These are phyloP conservation scores for Triplophysa rosa DNA, from an alignment of 2,113 vertebrate genomes.

Conservation along the genomic window DNA sequence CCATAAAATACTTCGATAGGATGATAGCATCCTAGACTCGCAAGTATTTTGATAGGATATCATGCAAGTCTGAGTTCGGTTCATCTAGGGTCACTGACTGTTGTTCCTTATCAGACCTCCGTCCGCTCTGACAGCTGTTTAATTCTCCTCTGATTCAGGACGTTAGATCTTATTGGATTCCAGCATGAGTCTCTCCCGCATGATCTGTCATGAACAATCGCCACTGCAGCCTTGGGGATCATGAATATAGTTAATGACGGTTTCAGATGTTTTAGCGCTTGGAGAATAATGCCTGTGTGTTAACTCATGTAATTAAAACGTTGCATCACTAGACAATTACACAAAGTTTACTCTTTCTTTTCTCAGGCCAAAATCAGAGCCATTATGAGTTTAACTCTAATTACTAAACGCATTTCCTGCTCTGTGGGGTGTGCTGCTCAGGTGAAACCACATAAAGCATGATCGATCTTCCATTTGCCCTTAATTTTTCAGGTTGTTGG, in stretches of 20 bases:
- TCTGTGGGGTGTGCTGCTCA: slow-evolving; percentile 63
- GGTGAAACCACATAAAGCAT: slow-evolving; percentile 68
- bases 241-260: slow-evolving; percentile 70
- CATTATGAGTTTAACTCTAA: slow-evolving; percentile 69
- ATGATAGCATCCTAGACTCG: slow-evolving; percentile 7
- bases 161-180: slow-evolving; percentile 39
- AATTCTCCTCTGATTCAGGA: slow-evolving; percentile 43
- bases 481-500: slow-evolving; percentile 57
- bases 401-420: slow-evolving; percentile 71
- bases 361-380: slow-evolving; percentile 68
- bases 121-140: slow-evolving; percentile 30
- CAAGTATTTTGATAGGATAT: slow-evolving; percentile 1
- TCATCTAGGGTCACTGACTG: slow-evolving; percentile 32
- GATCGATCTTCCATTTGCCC: slow-evolving; percentile 65
- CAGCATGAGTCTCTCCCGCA: slow-evolving; percentile 26
- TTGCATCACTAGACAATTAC: slow-evolving; percentile 68
- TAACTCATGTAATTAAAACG: slow-evolving; percentile 73
- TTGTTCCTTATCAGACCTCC: slow-evolving; percentile 23
- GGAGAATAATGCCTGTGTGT: slow-evolving; percentile 70
- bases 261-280: slow-evolving; percentile 53
- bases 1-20: slow-evolving; percentile 1
- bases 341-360: slow-evolving; percentile 55
- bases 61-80: slow-evolving; percentile 5
- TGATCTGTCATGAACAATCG: slow-evolving; percentile 73
- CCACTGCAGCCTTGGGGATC: slow-evolving; percentile 62